Conservation (phyloP, 2,113 vertebrate species). For the Halcyon senegalensis region DNA sequence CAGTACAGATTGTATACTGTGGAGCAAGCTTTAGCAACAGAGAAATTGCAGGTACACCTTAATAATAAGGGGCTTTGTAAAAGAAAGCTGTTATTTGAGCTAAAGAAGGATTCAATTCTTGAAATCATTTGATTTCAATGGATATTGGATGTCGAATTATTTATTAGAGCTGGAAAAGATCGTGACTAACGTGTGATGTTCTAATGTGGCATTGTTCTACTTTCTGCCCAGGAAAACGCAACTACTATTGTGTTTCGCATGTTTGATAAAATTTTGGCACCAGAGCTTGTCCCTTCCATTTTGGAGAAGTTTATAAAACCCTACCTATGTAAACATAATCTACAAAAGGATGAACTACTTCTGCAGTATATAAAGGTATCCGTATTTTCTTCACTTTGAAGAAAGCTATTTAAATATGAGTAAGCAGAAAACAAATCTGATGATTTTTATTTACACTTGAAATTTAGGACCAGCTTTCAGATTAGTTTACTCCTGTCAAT, state of each 20-base stretch:
- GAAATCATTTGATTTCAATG: neutral
- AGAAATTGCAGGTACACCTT: neutral
- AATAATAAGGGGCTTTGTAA: neutral
- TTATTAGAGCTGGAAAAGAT: neutral
- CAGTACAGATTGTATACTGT: neutral
- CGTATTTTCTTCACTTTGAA: neutral
- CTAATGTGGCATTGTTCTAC: neutral
- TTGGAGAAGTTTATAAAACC: conserved; percentile 85
- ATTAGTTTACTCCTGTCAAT: neutral
- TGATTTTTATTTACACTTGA: neutral
- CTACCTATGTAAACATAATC: conserved; percentile 83
- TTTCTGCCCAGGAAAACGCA: conserved; percentile 80
- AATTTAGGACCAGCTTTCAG: neutral
- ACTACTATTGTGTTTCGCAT: conserved; percentile 90
- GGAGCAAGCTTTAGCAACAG: neutral
- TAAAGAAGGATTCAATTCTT: neutral
- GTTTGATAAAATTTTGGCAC: conserved; percentile 92
- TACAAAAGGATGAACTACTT: conserved; percentile 88
- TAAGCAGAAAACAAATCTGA: neutral
- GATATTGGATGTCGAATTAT: neutral
- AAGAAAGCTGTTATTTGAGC: neutral
- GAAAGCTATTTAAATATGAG: neutral
- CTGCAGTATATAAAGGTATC: conserved; percentile 92
- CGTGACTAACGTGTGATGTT: neutral
- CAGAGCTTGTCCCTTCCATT: conserved; percentile 86